Base-by-base conservation (phyloP, 2,888 invertebrate species). In the Hesperia comma region DNA sequence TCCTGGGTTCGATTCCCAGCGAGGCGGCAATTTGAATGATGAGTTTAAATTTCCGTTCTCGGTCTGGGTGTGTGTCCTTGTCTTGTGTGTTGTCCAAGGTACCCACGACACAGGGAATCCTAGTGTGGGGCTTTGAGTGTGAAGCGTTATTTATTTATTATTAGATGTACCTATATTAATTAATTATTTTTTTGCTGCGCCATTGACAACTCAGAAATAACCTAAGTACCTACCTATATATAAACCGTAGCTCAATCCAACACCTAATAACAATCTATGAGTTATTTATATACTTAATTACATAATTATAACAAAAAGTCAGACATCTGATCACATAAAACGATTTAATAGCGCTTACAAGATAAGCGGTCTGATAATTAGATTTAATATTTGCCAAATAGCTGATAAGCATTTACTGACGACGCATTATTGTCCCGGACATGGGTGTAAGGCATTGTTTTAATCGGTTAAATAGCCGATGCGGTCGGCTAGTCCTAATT, bases 401-500 rank as follows among this genome's bases (percentile, higher is more conserved):
- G 14, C 14, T 51, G 51, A 61, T 37, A 61, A n/a, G 53, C 21
- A 61, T 61, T 61, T 19, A 61, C 19, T 54, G 53, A 54, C 26
- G 12, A 62, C 14, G 26, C 21, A 64, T 58, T 53, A 41, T 54
- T 57, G 61, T 62, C 46, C 46, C 32, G 32, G 26, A 46, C 19
- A 46, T 19, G 49, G 12, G 37, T 69, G 63, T 73, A 69, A 73
- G 70, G 70, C 79, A 84, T 87, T 88, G 87, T 88, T 86, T 84
- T 79, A 84, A 80, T 82, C 80, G 76, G 73, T 80, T 86, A 87
- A 21, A 85, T 86, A 85, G 84, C 82, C 74, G 79, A 75, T 74
- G 77, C 76, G 72, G 77, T 75, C 80, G 81, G 78, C 80, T 79
- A 79, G 83, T 84, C 85, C 80, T 92, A 91, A 91, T 92, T 92